A percentile compares a stretch with the other conserved stretches of the same genome.
Evolutionary conservation across 2,888 invertebrate species (phyloP).

Genomic region (Chrysomela aeneicollis): DNA sequence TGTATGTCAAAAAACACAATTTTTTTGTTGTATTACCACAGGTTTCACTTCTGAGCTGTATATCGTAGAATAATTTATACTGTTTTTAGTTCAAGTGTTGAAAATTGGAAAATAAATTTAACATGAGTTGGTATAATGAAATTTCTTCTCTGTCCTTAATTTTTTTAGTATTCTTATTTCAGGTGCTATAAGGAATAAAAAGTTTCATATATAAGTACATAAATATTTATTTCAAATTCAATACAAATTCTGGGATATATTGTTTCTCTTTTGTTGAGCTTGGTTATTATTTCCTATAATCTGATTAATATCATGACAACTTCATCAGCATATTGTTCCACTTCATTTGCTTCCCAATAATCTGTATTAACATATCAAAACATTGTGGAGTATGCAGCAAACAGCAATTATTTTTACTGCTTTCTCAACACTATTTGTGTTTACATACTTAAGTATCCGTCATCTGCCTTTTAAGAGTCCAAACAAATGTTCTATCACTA

Average conservation of each 20-base stretch:
- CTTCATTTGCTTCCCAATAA: constrained; percentile 10
- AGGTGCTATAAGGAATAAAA: too few relatives aligned
- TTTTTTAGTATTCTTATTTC: too few relatives aligned
- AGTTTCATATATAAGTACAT: too few relatives aligned
- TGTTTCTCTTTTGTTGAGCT: constrained; percentile 5
- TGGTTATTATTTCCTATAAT: background rate
- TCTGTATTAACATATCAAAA: constrained; percentile 16
- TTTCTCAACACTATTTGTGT: constrained; percentile 20
- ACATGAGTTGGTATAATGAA: too few relatives aligned
- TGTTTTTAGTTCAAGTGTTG: too few relatives aligned
- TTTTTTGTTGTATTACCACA: too few relatives aligned
- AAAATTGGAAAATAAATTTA: too few relatives aligned
- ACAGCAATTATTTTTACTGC: constrained; percentile 18
- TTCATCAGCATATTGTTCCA: constrained; percentile 5
- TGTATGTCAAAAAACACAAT: too few relatives aligned
- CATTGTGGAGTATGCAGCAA: constrained; percentile 20
- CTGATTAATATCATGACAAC: constrained; percentile 1
- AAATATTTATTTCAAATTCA: too few relatives aligned
- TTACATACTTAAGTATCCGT: constrained; percentile 10
- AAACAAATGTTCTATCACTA: constrained; percentile 23
- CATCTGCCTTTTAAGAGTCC: constrained; percentile 14
- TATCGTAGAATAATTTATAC: too few relatives aligned
- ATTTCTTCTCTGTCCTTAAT: too few relatives aligned
- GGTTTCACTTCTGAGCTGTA: too few relatives aligned
- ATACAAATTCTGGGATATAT: background rate